These are phyloP conservation scores for honey bee (Apis mellifera) DNA, from an alignment of 1,140 invertebrate genomes.

Conservation along the genomic window DNA sequence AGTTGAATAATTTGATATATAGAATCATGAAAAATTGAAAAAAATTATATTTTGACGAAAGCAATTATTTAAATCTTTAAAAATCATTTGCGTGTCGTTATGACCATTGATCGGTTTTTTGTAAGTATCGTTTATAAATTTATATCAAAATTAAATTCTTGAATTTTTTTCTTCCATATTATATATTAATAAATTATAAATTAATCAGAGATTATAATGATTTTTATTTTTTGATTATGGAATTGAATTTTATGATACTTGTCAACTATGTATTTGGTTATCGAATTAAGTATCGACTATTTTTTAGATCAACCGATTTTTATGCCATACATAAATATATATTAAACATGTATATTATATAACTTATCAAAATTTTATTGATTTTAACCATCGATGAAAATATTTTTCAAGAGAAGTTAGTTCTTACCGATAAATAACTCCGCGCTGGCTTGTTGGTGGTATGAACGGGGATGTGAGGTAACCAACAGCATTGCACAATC, in stretches of 20 bases:
- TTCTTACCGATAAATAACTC: slow-evolving; percentile 73
- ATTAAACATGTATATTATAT: background rate
- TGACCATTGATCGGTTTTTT: too few species aligned
- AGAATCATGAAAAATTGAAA: too few species aligned
- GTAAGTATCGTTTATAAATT: too few species aligned
- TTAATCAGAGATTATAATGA: too few species aligned
- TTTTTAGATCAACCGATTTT: background rate
- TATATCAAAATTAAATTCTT: too few species aligned
- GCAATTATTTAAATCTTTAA: too few species aligned
- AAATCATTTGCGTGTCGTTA: too few species aligned
- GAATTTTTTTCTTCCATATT: too few species aligned
- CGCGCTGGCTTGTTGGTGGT: slow-evolving; percentile 72
- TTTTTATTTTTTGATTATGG: background rate
- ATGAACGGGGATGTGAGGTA: slow-evolving; percentile 79
- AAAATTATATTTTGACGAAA: too few species aligned
- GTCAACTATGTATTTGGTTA: background rate
- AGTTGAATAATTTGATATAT: too few species aligned
- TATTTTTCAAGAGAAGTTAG: slow-evolving; percentile 54
- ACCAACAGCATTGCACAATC: slow-evolving; percentile 80
- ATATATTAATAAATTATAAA: too few species aligned
- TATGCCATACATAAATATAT: background rate
- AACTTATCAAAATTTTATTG: slow-evolving; percentile 14
- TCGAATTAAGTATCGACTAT: background rate
- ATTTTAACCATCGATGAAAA: slow-evolving; percentile 41
- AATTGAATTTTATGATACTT: too few species aligned